These are phyloP conservation scores for Idaea biselata DNA, from an alignment of 2,888 invertebrate genomes.

Conservation along the genomic window DNA sequence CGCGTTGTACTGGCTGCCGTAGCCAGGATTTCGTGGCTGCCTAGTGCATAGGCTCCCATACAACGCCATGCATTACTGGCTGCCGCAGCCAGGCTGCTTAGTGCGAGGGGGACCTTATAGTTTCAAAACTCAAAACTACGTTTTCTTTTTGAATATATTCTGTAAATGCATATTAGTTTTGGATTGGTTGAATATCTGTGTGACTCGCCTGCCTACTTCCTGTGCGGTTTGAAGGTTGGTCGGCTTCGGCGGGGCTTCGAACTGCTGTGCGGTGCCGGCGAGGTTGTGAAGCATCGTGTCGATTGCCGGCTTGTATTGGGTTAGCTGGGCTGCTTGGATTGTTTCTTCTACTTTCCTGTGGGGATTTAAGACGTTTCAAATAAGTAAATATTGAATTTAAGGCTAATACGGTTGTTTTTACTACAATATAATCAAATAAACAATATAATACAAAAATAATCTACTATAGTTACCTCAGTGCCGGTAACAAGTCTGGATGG, in stretches of 20 bases:
- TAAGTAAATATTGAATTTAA: too few species aligned
- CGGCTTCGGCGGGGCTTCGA: slow-evolving; percentile 31
- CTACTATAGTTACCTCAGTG: too few species aligned
- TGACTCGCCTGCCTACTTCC: slow-evolving; percentile 69
- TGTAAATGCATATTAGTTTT: slow-evolving; percentile 72
- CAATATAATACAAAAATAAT: too few species aligned
- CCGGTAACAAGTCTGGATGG: slow-evolving; percentile 60
- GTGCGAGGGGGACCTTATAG: too few species aligned
- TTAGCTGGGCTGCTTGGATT: slow-evolving; percentile 55
- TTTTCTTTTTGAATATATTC: slow-evolving; percentile 76
- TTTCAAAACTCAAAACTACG: slow-evolving; percentile 37
- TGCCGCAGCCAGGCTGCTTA: too few species aligned
- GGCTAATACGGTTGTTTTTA: too few species aligned
- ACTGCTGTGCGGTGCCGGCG: slow-evolving; percentile 31
- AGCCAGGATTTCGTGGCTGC: too few species aligned
- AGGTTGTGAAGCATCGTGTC: slow-evolving; percentile 65
- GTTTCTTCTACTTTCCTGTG: slow-evolving; percentile 67
- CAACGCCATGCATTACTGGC: too few species aligned
- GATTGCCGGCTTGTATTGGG: slow-evolving; percentile 63
- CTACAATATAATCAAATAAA: too few species aligned
- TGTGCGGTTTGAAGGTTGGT: slow-evolving; percentile 63
- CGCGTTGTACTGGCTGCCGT: too few species aligned
- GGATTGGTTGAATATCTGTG: slow-evolving; percentile 74
- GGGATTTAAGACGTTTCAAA: neutral
- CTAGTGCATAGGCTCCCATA: too few species aligned